Conservation (phyloP, 2,797 vertebrate species). For the Megalops cyprinoides region DNA sequence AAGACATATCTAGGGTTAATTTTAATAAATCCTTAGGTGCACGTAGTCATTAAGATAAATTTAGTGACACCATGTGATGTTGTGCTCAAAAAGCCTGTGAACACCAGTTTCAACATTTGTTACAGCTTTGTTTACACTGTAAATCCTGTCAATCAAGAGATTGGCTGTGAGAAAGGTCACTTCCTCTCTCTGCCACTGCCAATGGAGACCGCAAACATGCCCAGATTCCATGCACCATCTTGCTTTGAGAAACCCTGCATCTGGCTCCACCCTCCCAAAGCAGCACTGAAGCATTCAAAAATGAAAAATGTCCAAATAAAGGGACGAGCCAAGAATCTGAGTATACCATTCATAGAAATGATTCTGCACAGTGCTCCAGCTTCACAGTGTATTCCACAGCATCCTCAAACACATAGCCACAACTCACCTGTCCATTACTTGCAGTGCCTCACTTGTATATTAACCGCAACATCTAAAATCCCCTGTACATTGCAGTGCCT, state of each 20-base stretch:
- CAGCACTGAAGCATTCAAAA: neutral
- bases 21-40: neutral
- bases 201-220: neutral
- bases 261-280: conserved; percentile 2
- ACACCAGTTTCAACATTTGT: neutral
- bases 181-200: neutral
- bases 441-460: neutral
- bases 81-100: neutral
- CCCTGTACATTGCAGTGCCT: neutral
- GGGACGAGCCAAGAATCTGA: neutral
- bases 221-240: neutral
- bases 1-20: neutral
- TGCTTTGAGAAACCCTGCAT: neutral
- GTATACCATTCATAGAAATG: neutral
- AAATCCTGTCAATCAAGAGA: neutral
- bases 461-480: neutral
- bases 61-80: neutral
- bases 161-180: neutral
- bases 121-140: neutral
- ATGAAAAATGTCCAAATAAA: neutral
- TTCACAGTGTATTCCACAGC: neutral
- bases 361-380: neutral
- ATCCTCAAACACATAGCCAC: neutral
- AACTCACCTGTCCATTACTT: neutral
- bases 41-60: neutral